Conservation (phyloP, 2,797 vertebrate species). For the Pseudocheirus occidentalis region DNA sequence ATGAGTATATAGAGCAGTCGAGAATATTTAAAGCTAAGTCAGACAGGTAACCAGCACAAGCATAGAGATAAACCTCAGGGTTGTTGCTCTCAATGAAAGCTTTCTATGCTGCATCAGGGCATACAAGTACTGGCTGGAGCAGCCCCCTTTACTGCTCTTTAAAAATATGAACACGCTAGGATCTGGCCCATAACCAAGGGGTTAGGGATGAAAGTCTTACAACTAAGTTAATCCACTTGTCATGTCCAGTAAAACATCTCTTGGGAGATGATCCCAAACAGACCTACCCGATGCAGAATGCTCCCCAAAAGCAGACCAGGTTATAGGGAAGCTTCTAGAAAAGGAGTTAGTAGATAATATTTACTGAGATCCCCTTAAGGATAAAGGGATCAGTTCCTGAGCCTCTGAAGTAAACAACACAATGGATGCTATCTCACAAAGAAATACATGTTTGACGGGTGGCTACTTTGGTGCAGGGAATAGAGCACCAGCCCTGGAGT, state of each 20-base stretch:
- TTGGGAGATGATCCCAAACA: not conserved
- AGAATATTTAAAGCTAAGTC: not conserved
- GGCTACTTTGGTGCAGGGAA: too few relatives aligned
- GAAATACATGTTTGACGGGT: not conserved
- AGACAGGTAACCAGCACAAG: accelerated
- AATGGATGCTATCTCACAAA: not conserved
- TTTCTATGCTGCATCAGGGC: not conserved
- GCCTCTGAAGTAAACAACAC: not conserved
- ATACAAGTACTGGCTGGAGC: not conserved
- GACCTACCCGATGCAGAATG: not conserved
- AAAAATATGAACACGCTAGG: not conserved
- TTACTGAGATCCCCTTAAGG: not conserved
- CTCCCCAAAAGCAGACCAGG: not conserved
- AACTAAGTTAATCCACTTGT: not conserved
- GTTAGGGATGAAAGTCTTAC: accelerated
- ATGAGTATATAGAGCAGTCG: not conserved
- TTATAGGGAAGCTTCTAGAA: not conserved
- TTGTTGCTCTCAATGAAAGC: not conserved
- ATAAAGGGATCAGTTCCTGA: not conserved
- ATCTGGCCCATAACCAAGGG: not conserved
- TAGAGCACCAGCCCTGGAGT: too few relatives aligned
- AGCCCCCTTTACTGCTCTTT: not conserved
- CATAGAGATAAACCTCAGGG: not conserved
- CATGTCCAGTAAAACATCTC: not conserved
- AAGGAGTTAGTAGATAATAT: not conserved